Conservation (phyloP, 1,140 invertebrate genomes). For the Goniozus legneri region DNA sequence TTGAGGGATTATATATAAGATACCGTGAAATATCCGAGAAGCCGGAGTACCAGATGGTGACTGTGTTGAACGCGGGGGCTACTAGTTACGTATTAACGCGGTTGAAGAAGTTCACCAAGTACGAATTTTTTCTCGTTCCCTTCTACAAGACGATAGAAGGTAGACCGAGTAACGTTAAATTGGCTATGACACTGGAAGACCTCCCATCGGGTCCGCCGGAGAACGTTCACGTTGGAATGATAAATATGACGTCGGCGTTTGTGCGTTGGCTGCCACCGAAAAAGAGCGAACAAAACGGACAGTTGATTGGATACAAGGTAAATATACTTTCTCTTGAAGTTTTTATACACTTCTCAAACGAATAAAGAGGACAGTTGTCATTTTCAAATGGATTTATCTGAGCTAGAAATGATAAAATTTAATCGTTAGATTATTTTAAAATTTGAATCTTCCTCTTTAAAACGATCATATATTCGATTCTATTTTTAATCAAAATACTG, state of each 20-base stretch:
- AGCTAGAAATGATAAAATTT: too few species aligned
- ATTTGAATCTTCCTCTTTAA: too few species aligned
- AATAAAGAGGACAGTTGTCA: too few species aligned
- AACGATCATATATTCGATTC: too few species aligned
- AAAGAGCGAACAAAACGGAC: constrained; percentile 74
- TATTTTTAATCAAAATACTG: too few species aligned
- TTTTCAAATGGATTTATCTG: too few species aligned
- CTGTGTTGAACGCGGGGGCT: constrained; percentile 64
- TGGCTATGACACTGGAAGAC: constrained; percentile 69
- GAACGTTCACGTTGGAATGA: constrained; percentile 77
- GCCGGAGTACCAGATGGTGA: constrained; percentile 68
- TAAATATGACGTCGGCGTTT: constrained; percentile 75
- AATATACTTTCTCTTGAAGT: constrained; percentile 6
- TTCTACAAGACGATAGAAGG: constrained; percentile 82
- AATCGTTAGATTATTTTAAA: too few species aligned
- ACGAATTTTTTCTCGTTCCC: constrained; percentile 86
- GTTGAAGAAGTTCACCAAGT: constrained; percentile 78
- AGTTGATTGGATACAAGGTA: constrained; percentile 79
- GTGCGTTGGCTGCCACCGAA: constrained; percentile 80
- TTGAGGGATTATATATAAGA: constrained; percentile 91
- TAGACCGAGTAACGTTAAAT: constrained; percentile 72
- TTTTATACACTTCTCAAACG: too few species aligned
- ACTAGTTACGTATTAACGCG: constrained; percentile 68
- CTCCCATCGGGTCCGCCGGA: constrained; percentile 73
- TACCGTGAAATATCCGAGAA: constrained; percentile 75